phyloP scores from a whole-genome alignment of 2,888 invertebrate genomes.

The Meiosimyza decipiens region DNA sequence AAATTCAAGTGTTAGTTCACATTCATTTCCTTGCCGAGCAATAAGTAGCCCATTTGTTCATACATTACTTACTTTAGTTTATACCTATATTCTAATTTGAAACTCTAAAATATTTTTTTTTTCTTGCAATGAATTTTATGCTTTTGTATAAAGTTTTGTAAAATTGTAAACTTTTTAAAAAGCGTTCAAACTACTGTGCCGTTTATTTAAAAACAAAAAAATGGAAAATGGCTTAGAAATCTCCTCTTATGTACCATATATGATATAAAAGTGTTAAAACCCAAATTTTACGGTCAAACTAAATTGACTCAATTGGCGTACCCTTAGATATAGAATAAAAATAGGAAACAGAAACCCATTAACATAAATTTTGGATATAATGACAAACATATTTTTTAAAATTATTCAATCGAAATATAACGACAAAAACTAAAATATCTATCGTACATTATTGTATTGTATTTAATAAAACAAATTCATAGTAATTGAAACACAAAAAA shows the following conservation, averaged over 20 bases:
- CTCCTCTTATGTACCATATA: too few species aligned
- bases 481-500: background rate
- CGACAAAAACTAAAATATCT: background rate
- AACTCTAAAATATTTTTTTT: too few species aligned
- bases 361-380: conserved; percentile 3
- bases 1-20: too few species aligned
- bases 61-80: too few species aligned
- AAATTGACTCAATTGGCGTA: too few species aligned
- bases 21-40: too few species aligned
- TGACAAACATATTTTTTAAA: conserved; percentile 11
- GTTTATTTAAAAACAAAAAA: background rate
- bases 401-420: conserved; percentile 19
- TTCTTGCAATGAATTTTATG: too few species aligned
- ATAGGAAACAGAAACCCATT: background rate
- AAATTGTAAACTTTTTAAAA: background rate
- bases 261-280: too few species aligned
- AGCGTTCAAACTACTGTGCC: background rate
- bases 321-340: background rate
- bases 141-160: conserved; percentile 4
- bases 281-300: too few species aligned
- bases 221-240: background rate
- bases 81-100: too few species aligned
- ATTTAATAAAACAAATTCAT: conserved; percentile 17
- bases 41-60: too few species aligned
- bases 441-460: background rate